Base-by-base conservation (phyloP, 2,888 invertebrate genomes). In the Leucania comma region DNA sequence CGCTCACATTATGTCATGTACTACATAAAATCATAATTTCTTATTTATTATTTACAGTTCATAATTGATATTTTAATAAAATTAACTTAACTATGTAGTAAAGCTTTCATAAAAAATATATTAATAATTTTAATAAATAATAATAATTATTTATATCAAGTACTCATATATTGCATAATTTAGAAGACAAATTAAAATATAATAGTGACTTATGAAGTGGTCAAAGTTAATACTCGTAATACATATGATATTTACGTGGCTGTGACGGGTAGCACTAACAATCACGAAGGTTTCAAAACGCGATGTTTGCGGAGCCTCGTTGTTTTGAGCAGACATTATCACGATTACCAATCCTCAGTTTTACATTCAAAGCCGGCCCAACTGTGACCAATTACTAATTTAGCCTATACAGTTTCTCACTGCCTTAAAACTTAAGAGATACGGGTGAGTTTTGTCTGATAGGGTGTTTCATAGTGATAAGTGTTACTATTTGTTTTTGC, bases 281-380 rank as follows among this genome's bases (percentile, higher is more conserved):
- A 60, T 73, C 26, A 60, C 56, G 42, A 48, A 53, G 46, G 29
- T 61, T 71, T 70, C 57, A 70, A 62, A 75, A 73, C 58, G 29
- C 29, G 62, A 58, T 67, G 67, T 74, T 65, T 32, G 80, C 51
- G 75, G 46, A 57, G n/a, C 48, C 71, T 75, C 71, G 75, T 82
- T 81, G 75, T 68, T 72, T 70, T 76, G 76, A 83, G 76, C 70
- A 60, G 69, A 71, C 85, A 86, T 87, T 86, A 87, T 80, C 78
- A 69, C 82, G 77, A 87, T 85, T 87, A 86, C 83, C 86, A 75
- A 81, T 86, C 80, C 81, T 78, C 66, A 76, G 82, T 76, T 72
- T 79, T 81, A 82, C 67, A 82, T 85, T 75, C 70, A 76, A 80
- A 81, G 73, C 72, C 29, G 64, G 62, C 70, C 58, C 53, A 75